Evolutionary conservation across 2,113 vertebrate species (phyloP), one percentile per base, ranked within the genome.

Genomic region (Coryphaenoides rupestris): DNA sequence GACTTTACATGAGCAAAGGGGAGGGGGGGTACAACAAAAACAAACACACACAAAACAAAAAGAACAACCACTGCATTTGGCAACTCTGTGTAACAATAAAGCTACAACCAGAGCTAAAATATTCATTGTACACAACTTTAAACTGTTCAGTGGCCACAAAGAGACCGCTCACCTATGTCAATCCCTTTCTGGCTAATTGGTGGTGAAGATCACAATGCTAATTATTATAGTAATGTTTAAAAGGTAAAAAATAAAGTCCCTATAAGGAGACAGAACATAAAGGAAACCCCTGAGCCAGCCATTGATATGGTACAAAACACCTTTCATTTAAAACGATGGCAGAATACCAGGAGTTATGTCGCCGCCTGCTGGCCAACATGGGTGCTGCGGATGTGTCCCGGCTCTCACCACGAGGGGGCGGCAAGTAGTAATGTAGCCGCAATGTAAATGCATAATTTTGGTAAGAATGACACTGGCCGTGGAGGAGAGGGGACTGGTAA

Each of bases 381-480:
- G 40, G 63, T 70, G 78, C 64, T 82, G 78, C 71, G 73, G 56
- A 19, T 58, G 75, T 72, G 81, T 67, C 74, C 63, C 63, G 5
- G 63, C 61, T 64, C 53, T 23, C 69, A 21, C n/a, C 22, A 79
- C 67, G 60, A 66, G 53, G n/a, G 21, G 15, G 62, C 55, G 40
- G 47, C 66, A 62, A 15, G 55, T 55, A 77, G 73, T n/a, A n/a
- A n/a, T n/a, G n/a, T n/a, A n/a, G n/a, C 70, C 60, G 70, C 4
- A 21, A 12, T 26, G 24, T 40, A 40, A 7, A 1, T 40, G 47
- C 47, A n/a, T n/a, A 23, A 40, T 65, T 86, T 78, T 80, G 85
- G 76, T 79, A 78, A 71, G 23, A 66, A 73, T 72, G 72, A 82
- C 62, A 72, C 61, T 79, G 62, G 67, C 75, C 75, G 69, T 66